A percentile compares a stretch with the other conserved stretches of the same genome.
phyloP scores from a whole-genome alignment of 2,888 invertebrate genomes.

The Pandemis corylana region DNA sequence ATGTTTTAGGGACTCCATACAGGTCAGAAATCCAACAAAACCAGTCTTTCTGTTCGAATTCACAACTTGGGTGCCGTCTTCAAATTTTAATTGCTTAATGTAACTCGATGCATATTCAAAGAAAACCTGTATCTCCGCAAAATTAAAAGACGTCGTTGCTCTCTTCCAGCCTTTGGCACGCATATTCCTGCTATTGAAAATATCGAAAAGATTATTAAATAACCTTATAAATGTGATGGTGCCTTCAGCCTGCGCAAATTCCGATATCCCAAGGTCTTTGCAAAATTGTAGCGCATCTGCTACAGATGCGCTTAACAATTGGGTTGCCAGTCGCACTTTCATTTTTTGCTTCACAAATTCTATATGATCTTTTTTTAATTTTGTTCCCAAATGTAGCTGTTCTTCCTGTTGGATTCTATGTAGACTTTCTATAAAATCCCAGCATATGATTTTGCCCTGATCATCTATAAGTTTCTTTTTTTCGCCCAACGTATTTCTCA shows the following conservation, averaged over 20 bases:
- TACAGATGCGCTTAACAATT: background rate
- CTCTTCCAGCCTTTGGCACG: background rate
- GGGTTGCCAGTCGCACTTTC: background rate
- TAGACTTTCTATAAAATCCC: no score
- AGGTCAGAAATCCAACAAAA: conserved; percentile 34
- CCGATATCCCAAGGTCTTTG: background rate
- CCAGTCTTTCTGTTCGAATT: conserved; percentile 1
- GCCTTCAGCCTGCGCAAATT: background rate
- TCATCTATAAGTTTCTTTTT: no score
- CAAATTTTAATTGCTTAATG: background rate
- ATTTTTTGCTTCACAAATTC: background rate
- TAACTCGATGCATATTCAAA: background rate
- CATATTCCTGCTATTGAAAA: background rate
- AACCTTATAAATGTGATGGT: background rate
- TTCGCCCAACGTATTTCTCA: no score
- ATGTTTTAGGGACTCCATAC: conserved; percentile 27
- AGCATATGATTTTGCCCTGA: no score
- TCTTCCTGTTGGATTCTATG: background rate
- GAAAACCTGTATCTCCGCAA: background rate
- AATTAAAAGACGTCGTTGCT: background rate
- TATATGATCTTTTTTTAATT: background rate
- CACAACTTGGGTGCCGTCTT: background rate
- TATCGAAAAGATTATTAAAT: background rate
- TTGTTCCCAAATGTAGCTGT: no score
- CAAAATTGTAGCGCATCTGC: background rate